Evolutionary conservation across 2,113 vertebrate species (phyloP).

Genomic region (Ameiurus melas): DNA sequence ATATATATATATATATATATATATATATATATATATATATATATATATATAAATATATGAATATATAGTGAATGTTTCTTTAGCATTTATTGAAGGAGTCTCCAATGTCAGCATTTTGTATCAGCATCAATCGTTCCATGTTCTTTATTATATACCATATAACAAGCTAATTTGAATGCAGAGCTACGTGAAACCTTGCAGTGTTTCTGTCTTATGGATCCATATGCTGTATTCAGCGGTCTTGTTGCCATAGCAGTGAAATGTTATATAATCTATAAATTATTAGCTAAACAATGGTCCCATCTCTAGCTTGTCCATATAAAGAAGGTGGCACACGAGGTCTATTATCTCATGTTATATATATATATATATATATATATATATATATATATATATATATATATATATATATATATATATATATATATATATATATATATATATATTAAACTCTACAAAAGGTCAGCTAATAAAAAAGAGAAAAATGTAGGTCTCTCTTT

Average conservation of each 20-base stretch:
- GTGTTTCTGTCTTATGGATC: neutral
- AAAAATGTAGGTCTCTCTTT: conserved; percentile 57
- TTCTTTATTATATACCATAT: neutral
- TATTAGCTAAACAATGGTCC: neutral
- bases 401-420: too few species aligned
- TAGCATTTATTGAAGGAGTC: neutral
- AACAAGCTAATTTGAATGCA: neutral
- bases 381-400: too few species aligned
- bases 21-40: too few species aligned
- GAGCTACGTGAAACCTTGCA: neutral
- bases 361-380: too few species aligned
- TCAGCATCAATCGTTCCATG: neutral
- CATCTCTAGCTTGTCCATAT: neutral
- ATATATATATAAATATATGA: neutral
- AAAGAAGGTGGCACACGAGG: too few species aligned
- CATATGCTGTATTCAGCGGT: neutral
- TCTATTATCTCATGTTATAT: neutral
- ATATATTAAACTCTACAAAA: too few species aligned
- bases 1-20: too few species aligned
- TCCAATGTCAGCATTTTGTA: neutral
- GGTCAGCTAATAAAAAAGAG: neutral
- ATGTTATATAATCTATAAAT: neutral
- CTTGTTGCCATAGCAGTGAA: neutral
- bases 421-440: too few species aligned
- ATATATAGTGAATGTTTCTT: neutral